Percentiles rank a stretch among this genome's conserved stretches.
These are phyloP conservation scores for Xestia sexstrigata DNA, from an alignment of 2,888 invertebrate genomes.

Conservation along the genomic window DNA sequence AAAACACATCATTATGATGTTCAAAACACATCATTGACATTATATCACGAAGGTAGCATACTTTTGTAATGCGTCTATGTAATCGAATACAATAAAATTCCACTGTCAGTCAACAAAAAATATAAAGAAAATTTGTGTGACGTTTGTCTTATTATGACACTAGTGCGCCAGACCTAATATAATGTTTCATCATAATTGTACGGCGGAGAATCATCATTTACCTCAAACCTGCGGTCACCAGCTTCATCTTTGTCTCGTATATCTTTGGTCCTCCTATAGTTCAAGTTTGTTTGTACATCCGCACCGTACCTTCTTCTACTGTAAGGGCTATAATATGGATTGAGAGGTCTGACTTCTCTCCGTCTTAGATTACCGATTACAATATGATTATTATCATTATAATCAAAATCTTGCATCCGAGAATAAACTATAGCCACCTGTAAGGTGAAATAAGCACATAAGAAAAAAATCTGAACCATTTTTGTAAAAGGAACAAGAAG, in stretches of 20 bases:
- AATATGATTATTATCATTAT: constrained; percentile 50
- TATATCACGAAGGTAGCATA: not conserved
- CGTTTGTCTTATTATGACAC: not conserved
- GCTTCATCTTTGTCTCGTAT: constrained; percentile 57
- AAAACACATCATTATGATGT: not conserved
- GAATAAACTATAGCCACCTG: constrained; percentile 15
- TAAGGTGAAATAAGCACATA: constrained; percentile 2
- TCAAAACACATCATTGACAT: not conserved
- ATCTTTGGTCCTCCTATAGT: constrained; percentile 63
- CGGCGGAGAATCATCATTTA: constrained; percentile 28
- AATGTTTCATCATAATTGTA: not conserved
- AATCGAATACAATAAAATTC: too few species aligned
- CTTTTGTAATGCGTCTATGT: not conserved
- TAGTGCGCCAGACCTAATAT: not conserved
- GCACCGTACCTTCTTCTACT: constrained; percentile 46
- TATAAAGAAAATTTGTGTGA: not conserved
- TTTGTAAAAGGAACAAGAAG: constrained; percentile 13
- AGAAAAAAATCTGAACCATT: constrained; percentile 31
- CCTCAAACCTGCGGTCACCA: constrained; percentile 60
- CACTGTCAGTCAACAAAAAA: too few species aligned
- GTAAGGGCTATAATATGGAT: constrained; percentile 39
- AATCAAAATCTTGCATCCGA: constrained; percentile 54
- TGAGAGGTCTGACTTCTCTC: constrained; percentile 62
- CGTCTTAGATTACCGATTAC: constrained; percentile 55
- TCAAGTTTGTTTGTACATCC: constrained; percentile 46